These are phyloP conservation scores for Pelvicachromis taeniatus DNA, from an alignment of 2,113 vertebrate species.

Conservation along the genomic window DNA sequence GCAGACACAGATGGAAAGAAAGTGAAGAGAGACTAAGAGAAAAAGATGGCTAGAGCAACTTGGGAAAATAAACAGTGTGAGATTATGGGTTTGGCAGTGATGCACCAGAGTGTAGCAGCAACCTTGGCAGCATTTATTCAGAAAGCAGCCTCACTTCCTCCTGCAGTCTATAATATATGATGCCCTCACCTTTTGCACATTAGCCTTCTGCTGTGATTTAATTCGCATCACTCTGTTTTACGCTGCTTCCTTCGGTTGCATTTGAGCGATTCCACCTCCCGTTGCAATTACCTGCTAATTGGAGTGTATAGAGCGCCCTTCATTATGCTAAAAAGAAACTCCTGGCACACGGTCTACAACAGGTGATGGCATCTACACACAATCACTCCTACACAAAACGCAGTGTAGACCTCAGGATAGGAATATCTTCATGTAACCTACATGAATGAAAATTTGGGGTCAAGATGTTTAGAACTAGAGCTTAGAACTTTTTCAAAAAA, in stretches of 20 bases:
- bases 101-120: constrained; percentile 32
- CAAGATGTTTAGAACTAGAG: not conserved
- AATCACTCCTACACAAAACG: not conserved
- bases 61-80: constrained; percentile 52
- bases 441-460: not conserved
- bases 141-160: constrained; percentile 57
- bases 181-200: constrained; percentile 41
- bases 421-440: not conserved
- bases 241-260: constrained; percentile 20
- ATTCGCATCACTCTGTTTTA: constrained; percentile 16
- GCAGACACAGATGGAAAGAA: constrained; percentile 2
- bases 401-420: not conserved
- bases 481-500: not conserved
- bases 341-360: constrained; percentile 26
- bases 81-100: constrained; percentile 57
- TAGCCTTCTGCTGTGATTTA: constrained; percentile 42
- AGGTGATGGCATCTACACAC: constrained; percentile 27
- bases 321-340: constrained; percentile 52
- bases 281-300: constrained; percentile 55
- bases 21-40: not conserved
- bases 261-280: constrained; percentile 23
- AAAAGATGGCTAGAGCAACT: not conserved
- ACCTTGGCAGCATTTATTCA: constrained; percentile 61
- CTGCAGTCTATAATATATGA: constrained; percentile 38
- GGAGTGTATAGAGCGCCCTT: constrained; percentile 51